Conservation (phyloP, 2,797 vertebrate species). For the Decapterus maruadsi region DNA sequence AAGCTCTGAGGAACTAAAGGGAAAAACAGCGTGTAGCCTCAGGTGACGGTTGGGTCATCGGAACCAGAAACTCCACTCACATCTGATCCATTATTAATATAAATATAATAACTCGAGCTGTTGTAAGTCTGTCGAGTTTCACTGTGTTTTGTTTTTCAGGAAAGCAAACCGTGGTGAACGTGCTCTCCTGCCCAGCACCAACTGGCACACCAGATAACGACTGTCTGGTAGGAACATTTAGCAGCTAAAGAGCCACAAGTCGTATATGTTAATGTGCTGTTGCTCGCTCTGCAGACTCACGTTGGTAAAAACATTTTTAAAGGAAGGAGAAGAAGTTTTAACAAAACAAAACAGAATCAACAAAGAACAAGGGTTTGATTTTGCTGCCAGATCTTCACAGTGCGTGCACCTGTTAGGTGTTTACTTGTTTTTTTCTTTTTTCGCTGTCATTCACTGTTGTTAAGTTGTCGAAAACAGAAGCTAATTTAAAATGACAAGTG, state of each 20-base stretch:
- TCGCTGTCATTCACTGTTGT: background rate
- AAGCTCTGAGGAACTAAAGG: too few relatives aligned
- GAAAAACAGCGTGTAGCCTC: too few relatives aligned
- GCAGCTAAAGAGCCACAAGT: background rate
- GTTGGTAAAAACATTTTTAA: background rate
- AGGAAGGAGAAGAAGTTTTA: too few relatives aligned
- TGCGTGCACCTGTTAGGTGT: background rate
- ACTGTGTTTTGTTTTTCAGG: background rate
- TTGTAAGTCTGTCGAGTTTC: too few relatives aligned
- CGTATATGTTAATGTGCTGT: background rate
- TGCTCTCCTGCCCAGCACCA: too few relatives aligned
- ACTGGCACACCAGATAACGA: background rate
- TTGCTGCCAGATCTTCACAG: background rate
- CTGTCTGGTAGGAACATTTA: background rate
- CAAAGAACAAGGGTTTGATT: background rate
- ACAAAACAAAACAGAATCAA: background rate
- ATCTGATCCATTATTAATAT: background rate
- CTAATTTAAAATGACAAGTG: background rate
- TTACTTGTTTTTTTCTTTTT: too few relatives aligned
- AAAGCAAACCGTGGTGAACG: too few relatives aligned
- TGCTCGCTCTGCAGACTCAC: background rate
- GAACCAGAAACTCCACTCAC: background rate
- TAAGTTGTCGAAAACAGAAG: slow-evolving; percentile 1
- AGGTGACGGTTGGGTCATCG: too few relatives aligned
- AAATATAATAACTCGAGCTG: background rate